These are phyloP conservation scores for Ostrea edulis DNA, from an alignment of 1,140 invertebrate genomes.

Conservation along the genomic window DNA sequence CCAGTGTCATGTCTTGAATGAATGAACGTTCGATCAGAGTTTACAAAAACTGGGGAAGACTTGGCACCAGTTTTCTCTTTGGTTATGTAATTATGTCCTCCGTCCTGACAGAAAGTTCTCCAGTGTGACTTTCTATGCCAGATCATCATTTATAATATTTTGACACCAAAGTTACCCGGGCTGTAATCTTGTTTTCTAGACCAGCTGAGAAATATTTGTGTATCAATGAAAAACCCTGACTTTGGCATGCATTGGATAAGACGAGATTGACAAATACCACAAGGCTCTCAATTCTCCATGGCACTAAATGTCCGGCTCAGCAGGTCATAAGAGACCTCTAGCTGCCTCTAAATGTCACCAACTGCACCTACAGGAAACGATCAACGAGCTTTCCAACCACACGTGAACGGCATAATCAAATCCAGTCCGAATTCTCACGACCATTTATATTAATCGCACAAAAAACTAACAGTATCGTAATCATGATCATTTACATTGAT, in stretches of 20 bases:
- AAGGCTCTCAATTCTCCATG: constrained; percentile 1
- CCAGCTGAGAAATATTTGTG: constrained; percentile 25
- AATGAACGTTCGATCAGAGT: not conserved
- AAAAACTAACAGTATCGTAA: not conserved
- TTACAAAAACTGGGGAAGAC: too few relatives aligned
- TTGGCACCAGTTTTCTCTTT: not conserved
- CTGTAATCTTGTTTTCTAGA: not conserved
- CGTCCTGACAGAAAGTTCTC: not conserved
- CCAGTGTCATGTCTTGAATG: not conserved
- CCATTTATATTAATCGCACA: not conserved
- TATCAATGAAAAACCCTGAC: constrained; percentile 28
- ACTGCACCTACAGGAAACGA: not conserved
- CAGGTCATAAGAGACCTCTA: not conserved
- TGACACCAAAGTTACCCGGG: constrained; percentile 27
- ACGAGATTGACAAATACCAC: constrained; percentile 20
- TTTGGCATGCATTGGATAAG: constrained; percentile 36
- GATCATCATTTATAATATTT: constrained; percentile 35
- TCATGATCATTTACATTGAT: too few relatives aligned
- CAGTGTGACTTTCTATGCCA: not conserved
- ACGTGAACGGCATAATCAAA: not conserved
- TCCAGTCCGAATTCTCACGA: not conserved
- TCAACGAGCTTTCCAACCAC: constrained; percentile 28
- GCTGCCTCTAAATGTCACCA: not conserved
- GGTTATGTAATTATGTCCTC: constrained; percentile 17
- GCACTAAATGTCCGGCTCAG: constrained; percentile 14